Evolutionary conservation across 2,797 vertebrate genomes (phyloP), one percentile per base, ranked within the genome.

Genomic region (Anabas testudineus): DNA sequence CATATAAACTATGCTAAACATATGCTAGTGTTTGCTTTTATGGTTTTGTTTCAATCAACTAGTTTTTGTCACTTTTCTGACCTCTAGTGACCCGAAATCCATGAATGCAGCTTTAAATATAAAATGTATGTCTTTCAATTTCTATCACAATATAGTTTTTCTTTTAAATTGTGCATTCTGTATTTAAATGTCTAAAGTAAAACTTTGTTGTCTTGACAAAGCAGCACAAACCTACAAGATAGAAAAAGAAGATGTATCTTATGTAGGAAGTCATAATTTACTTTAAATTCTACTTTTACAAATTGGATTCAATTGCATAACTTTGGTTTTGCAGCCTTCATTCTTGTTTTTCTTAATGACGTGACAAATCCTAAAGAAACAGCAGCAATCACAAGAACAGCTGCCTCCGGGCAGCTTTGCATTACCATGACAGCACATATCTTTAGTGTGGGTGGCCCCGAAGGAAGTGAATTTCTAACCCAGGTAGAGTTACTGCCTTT

Each of bases 351-450:
- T 46, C 61, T 32, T 24, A 34, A 41, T 28, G 42, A 49, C 28
- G 5, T 34, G 36, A 57, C 21, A 6, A 34, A 47, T 43, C 53
- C 37, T 61, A 47, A 9, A 56, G 54, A 65, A 73, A 19, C 32
- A 6, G 37, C 41, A 61, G 59, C 46, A 16, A 55, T 47, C 42
- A 8, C 36, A 55, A 26, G 68, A 54, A n/a, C 52, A 46, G 54
- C 62, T 52, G 19, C 76, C 73, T 63, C 69, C 48, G 0, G 52
- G 42, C 46, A 46, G 65, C 56, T 24, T 10, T 46, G 52, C 57
- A 30, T 77, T 53, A 56, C 70, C 77, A 53, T 65, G 70, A 70
- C 73, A 67, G 69, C 69, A 42, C 26, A 54, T 26, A 32, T n/a
- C 28, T 64, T 22, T 7, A 41, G 74, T 49, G 76, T 80, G 67